Percentiles rank a stretch among this genome's conserved stretches.
Evolutionary conservation across 2,113 vertebrate genomes (phyloP).

Genomic region (Typhlomys cinereus): DNA sequence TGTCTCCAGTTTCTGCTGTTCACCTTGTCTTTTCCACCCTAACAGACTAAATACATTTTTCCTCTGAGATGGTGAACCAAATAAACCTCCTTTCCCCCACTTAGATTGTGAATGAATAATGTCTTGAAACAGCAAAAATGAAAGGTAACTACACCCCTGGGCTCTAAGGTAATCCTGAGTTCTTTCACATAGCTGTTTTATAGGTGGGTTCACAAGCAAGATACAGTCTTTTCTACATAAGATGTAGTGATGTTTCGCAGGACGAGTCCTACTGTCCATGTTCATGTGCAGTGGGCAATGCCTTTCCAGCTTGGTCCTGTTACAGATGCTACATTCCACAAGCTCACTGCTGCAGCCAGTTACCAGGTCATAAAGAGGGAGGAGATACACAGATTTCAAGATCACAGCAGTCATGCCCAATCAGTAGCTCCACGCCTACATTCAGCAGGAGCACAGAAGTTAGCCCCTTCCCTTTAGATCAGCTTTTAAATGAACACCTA

Average conservation of each 20-base stretch:
- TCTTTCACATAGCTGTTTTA: background rate
- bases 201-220: too few species aligned
- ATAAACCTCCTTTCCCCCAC: too few species aligned
- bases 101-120: too few species aligned
- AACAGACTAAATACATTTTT: too few species aligned
- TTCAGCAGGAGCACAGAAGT: background rate
- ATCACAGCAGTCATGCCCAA: background rate
- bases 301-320: background rate
- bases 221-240: too few species aligned
- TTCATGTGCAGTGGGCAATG: background rate
- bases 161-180: background rate
- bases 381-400: background rate
- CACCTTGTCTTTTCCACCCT: too few species aligned
- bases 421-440: background rate
- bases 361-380: background rate
- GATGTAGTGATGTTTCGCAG: background rate
- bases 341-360: background rate
- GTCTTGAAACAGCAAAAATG: too few species aligned
- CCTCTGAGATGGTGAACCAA: too few species aligned
- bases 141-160: too few species aligned
- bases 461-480: background rate
- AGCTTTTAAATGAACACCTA: constrained; percentile 37
- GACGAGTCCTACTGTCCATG: background rate
- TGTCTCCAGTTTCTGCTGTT: too few species aligned
- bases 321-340: background rate